Evolutionary conservation across 2,888 invertebrate genomes (phyloP), one percentile per base, ranked within the genome.

Genomic region (Leuctra nigra): DNA sequence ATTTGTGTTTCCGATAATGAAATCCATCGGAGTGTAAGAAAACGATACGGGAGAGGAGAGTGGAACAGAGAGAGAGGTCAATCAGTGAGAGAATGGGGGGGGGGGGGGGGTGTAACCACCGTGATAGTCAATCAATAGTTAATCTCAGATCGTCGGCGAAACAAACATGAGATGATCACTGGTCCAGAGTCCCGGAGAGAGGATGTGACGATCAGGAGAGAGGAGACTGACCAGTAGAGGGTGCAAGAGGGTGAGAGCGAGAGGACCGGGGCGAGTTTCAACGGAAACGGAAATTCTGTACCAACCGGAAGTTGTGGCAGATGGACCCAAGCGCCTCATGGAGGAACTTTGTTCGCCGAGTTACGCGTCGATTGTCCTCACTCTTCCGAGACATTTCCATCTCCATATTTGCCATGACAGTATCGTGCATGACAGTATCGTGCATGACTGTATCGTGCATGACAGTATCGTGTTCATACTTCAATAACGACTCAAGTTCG

Each of bases 251-350:
- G n/a, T 11, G 48, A 18, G 16, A 11, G 41, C 16, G 16, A 41
- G n/a, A 18, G 20, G 11, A 18, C 20, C 41, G 29, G 41, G 41
- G 14, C 41, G 4, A 41, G 41, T 41, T 41, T 41, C 41, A 41
- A 16, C n/a, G 41, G 41, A 41, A 35, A 33, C 48, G 50, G 50
- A 50, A 50, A 33, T 18, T 14, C 47, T n/a, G 33, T 33, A 22
- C 50, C 11, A 13, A 35, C 33, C 50, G 50, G 50, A 50, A 50
- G 50, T 35, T 18, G 35, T 33, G 50, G 50, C 50, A 50, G 50
- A 33, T 50, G 50, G 50, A 33, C 33, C 50, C 48, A 18, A 16
- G 35, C 35, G 50, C 29, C 29, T 29, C n/a, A 16, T 16, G n/a
- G 35, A 7, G 18, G 20, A 41, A 41, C 41, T 41, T 41, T 41